These are phyloP conservation scores for Danio rerio DNA, from an alignment of 2,113 vertebrate species.

Conservation along the genomic window GRCz12tu NC_133193.1:4259501-4260000, in stretches of 20 bases:
- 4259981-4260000: constrained; percentile 15
- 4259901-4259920: neutral
- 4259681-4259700: neutral
- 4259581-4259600: too few species aligned
- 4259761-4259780: neutral
- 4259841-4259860: neutral
- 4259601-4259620: too few species aligned
- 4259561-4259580: too few species aligned
- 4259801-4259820: constrained; percentile 22
- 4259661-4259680: too few species aligned
- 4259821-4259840: constrained; percentile 20
- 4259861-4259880: constrained; percentile 50
- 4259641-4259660: too few species aligned
- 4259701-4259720: neutral
- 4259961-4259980: constrained; percentile 1
- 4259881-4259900: constrained; percentile 45
- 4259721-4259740: neutral
- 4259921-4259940: constrained; percentile 10
- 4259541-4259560: too few species aligned
- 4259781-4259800: constrained; percentile 3
- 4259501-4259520: too few species aligned
- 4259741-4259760: constrained; percentile 20
- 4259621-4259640: too few species aligned
- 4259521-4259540: too few species aligned
- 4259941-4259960: constrained; percentile 15